A percentile compares a stretch with the other conserved stretches of the same genome.
Conservation (phyloP, 1,140 invertebrate species). For the Cryptotermes secundus region DNA sequence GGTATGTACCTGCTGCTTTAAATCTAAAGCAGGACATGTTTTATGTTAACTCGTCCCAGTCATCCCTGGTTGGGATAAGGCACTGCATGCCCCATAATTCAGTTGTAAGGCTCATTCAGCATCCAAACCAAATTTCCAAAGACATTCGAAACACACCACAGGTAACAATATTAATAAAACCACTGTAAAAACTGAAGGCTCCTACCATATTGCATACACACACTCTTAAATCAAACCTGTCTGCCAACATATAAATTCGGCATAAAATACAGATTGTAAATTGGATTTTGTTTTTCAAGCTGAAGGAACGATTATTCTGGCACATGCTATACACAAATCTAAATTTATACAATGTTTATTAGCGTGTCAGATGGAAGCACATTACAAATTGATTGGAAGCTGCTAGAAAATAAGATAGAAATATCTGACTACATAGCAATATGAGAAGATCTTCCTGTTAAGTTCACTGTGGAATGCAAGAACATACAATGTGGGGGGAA, state of each 20-base stretch:
- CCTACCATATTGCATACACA: background rate
- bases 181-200: background rate
- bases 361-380: background rate
- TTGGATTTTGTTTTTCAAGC: background rate
- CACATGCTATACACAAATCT: background rate
- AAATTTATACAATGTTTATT: background rate
- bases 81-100: background rate
- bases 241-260: background rate
- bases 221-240: background rate
- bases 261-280: background rate
- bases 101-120: background rate
- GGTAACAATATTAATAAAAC: background rate
- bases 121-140: background rate
- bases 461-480: background rate
- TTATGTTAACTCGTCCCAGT: background rate
- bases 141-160: background rate
- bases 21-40: background rate
- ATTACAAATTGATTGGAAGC: background rate
- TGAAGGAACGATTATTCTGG: background rate
- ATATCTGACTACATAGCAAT: background rate
- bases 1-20: background rate
- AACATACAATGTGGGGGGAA: background rate
- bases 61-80: constrained; percentile 10
- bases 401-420: background rate
- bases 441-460: background rate